phyloP scores from a whole-genome alignment of 1,140 invertebrate genomes.

The Ctenoplectra terminalis region DNA sequence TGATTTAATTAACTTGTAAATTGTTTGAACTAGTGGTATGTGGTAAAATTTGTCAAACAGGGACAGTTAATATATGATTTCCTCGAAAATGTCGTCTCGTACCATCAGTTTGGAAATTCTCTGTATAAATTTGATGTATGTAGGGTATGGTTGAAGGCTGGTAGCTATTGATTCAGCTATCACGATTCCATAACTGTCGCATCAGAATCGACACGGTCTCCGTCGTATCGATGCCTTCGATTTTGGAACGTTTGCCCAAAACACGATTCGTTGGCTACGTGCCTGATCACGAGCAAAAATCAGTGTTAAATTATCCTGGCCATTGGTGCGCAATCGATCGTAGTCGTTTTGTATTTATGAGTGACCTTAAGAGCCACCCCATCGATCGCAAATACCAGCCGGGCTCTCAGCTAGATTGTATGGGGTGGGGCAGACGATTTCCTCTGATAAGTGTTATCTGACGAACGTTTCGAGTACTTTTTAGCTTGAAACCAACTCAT shows the following conservation, averaged over 20 bases:
- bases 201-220: neutral
- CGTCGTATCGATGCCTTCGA: neutral
- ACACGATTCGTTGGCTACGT: slow-evolving; percentile 31
- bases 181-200: neutral
- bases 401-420: slow-evolving; percentile 49
- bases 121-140: too few relatives aligned
- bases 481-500: neutral
- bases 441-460: slow-evolving; percentile 13
- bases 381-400: slow-evolving; percentile 36
- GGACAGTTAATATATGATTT: too few relatives aligned
- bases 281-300: slow-evolving; percentile 47
- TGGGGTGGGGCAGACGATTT: slow-evolving; percentile 7
- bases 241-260: slow-evolving; percentile 34
- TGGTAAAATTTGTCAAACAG: too few relatives aligned
- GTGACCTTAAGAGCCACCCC: slow-evolving; percentile 46
- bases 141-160: too few relatives aligned
- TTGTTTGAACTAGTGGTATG: too few relatives aligned
- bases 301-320: slow-evolving; percentile 7
- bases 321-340: slow-evolving; percentile 41
- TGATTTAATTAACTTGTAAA: too few relatives aligned
- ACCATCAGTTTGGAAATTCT: too few relatives aligned
- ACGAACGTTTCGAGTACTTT: neutral
- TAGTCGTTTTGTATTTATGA: slow-evolving; percentile 50
- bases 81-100: too few relatives aligned
- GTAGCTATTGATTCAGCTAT: too few relatives aligned